Conservation (phyloP, 2,113 vertebrate species). For the Silurus meridionalis region DNA sequence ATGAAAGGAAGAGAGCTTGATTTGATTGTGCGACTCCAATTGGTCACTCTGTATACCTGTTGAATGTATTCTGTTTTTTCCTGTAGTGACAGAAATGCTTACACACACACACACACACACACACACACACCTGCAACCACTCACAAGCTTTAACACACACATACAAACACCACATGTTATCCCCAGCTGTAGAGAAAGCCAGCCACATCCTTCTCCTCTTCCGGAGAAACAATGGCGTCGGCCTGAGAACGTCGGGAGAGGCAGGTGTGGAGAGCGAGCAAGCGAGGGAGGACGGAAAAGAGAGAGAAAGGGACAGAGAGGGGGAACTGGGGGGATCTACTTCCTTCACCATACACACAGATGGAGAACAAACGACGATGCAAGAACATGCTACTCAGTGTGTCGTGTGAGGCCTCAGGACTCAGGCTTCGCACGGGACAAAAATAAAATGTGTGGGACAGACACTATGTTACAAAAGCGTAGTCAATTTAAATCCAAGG, state of each 20-base stretch:
- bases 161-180: not conserved
- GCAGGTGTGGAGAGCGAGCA: conserved; percentile 33
- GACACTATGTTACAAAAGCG: not conserved
- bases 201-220: conserved; percentile 37
- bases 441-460: conserved; percentile 37
- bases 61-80: not conserved
- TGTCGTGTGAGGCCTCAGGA: not conserved
- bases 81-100: not conserved
- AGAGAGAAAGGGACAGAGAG: conserved; percentile 45
- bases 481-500: not conserved
- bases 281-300: conserved; percentile 33
- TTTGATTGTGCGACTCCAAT: not conserved
- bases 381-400: not conserved
- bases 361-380: conserved; percentile 66
- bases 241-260: conserved; percentile 13
- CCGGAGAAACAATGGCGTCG: conserved; percentile 36
- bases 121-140: conserved; percentile 29
- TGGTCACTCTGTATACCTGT: not conserved
- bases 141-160: conserved; percentile 16
- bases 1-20: not conserved
- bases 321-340: conserved; percentile 63
- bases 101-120: not conserved
- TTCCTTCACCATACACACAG: conserved; percentile 71
- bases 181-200: conserved; percentile 37
- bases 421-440: conserved; percentile 58